Evolutionary conservation across 2,797 vertebrate species (phyloP).

Genomic region (Taeniopygia guttata): DNA sequence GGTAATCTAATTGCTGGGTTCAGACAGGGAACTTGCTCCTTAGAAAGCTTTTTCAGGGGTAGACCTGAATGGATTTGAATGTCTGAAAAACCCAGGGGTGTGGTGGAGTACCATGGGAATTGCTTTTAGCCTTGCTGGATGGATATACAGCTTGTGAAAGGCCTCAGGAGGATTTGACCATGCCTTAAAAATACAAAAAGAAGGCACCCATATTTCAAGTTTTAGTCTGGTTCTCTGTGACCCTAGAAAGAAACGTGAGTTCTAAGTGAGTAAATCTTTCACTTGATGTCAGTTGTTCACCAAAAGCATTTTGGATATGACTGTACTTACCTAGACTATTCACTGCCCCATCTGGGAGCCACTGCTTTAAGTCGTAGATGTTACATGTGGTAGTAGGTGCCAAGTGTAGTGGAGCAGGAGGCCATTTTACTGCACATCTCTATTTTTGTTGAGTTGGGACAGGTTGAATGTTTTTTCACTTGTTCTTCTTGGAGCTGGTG

Average conservation of each 20-base stretch:
- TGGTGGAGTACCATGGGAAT: background rate
- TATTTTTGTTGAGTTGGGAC: background rate
- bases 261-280: background rate
- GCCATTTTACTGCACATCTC: background rate
- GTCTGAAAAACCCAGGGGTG: background rate
- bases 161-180: background rate
- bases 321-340: background rate
- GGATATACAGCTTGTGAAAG: background rate
- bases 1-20: background rate
- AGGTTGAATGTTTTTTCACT: background rate
- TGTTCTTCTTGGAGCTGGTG: background rate
- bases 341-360: background rate
- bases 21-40: background rate
- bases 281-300: background rate
- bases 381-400: background rate
- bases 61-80: background rate
- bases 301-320: background rate
- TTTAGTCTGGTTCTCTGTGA: background rate
- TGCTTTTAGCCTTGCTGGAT: background rate
- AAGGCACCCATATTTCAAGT: background rate
- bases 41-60: background rate
- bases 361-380: background rate
- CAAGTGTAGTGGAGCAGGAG: background rate
- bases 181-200: background rate
- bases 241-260: background rate